Evolutionary conservation across 2,888 invertebrate genomes (phyloP).

Genomic region (Blastobasis lacticolella): DNA sequence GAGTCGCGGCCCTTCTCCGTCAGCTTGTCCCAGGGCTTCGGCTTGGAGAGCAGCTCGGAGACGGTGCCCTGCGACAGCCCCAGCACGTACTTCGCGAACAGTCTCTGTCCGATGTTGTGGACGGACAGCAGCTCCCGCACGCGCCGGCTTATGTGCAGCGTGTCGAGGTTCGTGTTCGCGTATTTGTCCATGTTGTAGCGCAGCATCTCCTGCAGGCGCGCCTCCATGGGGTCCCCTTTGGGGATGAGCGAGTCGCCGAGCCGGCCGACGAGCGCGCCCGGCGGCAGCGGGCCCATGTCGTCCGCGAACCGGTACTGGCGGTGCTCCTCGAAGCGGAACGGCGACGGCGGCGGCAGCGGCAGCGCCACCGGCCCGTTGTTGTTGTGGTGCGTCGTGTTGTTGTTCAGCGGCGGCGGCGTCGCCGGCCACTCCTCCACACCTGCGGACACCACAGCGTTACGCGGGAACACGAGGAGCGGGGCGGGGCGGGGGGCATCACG

Average conservation of each 20-base stretch:
- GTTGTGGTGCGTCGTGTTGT: constrained; percentile 72
- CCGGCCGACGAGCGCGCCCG: constrained; percentile 87
- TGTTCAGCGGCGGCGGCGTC: constrained; percentile 71
- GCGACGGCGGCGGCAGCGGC: constrained; percentile 72
- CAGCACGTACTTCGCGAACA: constrained; percentile 98
- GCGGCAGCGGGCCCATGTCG: constrained; percentile 82
- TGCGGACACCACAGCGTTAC: constrained; percentile 67
- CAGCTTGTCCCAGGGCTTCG: constrained; percentile 99
- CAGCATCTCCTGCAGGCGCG: constrained; percentile 92
- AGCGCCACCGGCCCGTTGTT: constrained; percentile 63
- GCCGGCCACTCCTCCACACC: constrained; percentile 69
- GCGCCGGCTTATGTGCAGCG: constrained; percentile 93
- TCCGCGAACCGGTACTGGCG: constrained; percentile 89
- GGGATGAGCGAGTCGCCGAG: constrained; percentile 93
- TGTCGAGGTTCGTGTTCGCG: constrained; percentile 94
- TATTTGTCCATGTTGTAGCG: constrained; percentile 97
- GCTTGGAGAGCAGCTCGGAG: constrained; percentile 97
- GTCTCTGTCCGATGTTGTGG: constrained; percentile 98
- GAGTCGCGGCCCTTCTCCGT: constrained; percentile 99
- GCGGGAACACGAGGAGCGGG: constrained; percentile 80
- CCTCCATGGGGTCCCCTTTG: constrained; percentile 95
- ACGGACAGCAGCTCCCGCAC: constrained; percentile 95
- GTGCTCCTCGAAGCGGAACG: constrained; percentile 88
- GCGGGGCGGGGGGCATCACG: constrained; percentile 31
- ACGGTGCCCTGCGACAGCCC: constrained; percentile 98